Conservation (phyloP, 2,113 vertebrate genomes). For the Muscicapa adusta region DNA sequence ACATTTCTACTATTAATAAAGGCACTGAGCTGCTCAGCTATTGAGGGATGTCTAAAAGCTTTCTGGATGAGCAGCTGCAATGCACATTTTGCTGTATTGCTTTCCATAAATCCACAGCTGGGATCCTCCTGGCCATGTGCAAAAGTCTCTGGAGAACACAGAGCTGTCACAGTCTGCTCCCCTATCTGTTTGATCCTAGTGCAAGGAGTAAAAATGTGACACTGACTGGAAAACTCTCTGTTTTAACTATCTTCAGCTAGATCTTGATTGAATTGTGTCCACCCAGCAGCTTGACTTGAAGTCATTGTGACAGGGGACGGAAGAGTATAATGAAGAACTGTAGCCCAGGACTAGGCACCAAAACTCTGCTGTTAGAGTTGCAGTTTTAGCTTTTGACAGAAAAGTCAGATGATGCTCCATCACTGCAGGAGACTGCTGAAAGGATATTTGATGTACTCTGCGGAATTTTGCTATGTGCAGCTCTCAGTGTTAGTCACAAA, state of each 20-base stretch:
- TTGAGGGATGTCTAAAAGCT: slow-evolving; percentile 18
- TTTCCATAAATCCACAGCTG: slow-evolving; percentile 41
- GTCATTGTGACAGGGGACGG: not conserved
- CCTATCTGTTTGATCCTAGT: not conserved
- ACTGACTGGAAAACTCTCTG: not conserved
- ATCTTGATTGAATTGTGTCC: not conserved
- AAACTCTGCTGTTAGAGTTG: not conserved
- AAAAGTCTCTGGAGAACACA: not conserved
- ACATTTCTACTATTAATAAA: slow-evolving; percentile 43
- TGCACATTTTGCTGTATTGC: slow-evolving; percentile 32
- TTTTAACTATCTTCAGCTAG: not conserved
- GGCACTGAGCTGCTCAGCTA: not conserved
- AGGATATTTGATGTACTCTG: not conserved
- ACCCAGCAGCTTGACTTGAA: not conserved
- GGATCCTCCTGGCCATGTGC: not conserved
- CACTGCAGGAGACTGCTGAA: not conserved
- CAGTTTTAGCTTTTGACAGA: not conserved
- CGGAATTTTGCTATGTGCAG: not conserved
- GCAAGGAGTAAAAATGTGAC: not conserved
- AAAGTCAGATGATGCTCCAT: not conserved
- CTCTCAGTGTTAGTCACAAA: not conserved
- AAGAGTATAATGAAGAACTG: not conserved
- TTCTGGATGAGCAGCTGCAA: slow-evolving; percentile 37
- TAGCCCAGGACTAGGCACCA: not conserved
- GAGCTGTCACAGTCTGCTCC: not conserved